Conservation (phyloP, 2,888 invertebrate species). For the Drosophila vallismaia region DNA sequence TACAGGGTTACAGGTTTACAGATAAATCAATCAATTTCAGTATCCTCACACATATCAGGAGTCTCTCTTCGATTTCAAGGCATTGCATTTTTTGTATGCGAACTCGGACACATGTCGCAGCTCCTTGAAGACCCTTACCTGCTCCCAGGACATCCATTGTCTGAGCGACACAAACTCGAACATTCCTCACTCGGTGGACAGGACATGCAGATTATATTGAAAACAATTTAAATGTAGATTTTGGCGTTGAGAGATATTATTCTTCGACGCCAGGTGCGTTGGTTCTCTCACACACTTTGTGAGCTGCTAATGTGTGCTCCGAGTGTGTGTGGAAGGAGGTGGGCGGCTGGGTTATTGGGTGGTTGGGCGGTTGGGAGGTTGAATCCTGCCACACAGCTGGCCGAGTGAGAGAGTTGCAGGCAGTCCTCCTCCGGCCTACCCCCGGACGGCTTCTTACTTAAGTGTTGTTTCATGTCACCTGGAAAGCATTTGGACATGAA, state of each 20-base stretch:
- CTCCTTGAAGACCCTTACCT: constrained; percentile 6
- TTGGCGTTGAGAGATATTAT: constrained; percentile 67
- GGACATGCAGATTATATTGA: constrained; percentile 79
- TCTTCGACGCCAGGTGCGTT: constrained; percentile 60
- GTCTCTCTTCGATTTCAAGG: too few species aligned
- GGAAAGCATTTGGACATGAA: constrained; percentile 84
- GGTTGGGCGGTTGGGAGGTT: constrained; percentile 15
- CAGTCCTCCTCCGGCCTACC: constrained; percentile 13
- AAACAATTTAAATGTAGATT: constrained; percentile 81
- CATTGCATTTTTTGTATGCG: constrained; percentile 6
- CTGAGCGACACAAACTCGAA: constrained; percentile 51
- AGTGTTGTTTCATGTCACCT: constrained; percentile 85
- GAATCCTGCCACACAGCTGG: constrained; percentile 48
- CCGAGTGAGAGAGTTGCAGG: constrained; percentile 57
- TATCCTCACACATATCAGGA: too few species aligned
- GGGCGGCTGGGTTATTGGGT: constrained; percentile 4
- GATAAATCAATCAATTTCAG: neutral
- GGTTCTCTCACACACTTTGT: constrained; percentile 31
- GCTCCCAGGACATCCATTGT: constrained; percentile 21
- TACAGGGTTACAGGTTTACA: neutral
- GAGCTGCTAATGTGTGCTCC: constrained; percentile 29
- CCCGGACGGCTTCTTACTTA: constrained; percentile 76
- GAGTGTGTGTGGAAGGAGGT: constrained; percentile 7
- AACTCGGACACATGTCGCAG: constrained; percentile 25
- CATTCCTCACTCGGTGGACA: constrained; percentile 61